phyloP scores from a whole-genome alignment of 2,797 vertebrate genomes.

The Alcedo atthis region DNA sequence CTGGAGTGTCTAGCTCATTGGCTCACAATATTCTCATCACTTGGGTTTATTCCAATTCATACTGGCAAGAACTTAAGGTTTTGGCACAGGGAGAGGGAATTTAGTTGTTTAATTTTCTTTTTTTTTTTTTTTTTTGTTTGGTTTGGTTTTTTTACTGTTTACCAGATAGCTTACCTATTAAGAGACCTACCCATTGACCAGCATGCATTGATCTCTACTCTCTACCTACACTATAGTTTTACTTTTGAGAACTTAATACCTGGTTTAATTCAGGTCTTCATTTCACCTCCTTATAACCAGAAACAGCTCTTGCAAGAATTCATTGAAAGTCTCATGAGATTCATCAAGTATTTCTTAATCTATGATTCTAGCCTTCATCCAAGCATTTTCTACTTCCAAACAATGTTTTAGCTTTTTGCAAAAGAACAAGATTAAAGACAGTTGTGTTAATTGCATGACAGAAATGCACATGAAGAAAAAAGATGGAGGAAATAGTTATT shows the following conservation, averaged over 20 bases:
- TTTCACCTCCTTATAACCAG: conserved; percentile 64
- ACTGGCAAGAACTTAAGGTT: background rate
- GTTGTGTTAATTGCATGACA: conserved; percentile 63
- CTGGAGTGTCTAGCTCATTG: background rate
- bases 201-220: background rate
- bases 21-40: background rate
- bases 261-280: background rate
- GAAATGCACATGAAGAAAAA: conserved; percentile 61
- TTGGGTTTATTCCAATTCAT: background rate
- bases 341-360: conserved; percentile 61
- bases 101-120: background rate
- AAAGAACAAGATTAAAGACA: conserved; percentile 38
- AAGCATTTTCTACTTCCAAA: conserved; percentile 44
- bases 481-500: conserved; percentile 62
- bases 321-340: conserved; percentile 53
- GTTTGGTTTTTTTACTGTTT: background rate
- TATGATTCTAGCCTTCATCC: conserved; percentile 61
- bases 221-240: background rate
- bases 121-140: background rate
- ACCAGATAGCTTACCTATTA: background rate
- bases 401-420: conserved; percentile 42
- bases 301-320: conserved; percentile 58
- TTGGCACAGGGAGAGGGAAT: background rate
- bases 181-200: background rate
- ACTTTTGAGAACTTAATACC: background rate